Conservation (phyloP, 2,113 vertebrate genomes). For the Leptocoma aspasia region DNA sequence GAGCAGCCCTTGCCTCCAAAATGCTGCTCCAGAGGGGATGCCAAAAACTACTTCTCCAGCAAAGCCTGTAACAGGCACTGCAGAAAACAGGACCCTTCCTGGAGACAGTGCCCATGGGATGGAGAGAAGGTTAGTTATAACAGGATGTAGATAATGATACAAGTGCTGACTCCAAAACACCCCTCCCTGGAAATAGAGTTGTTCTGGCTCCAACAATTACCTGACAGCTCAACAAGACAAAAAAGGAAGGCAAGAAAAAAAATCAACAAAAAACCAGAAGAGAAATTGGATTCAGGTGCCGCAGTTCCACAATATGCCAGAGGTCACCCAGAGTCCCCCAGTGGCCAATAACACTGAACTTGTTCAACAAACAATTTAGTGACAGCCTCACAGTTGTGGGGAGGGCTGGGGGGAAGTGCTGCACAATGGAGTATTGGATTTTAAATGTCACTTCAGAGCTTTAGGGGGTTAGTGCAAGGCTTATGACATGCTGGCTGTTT, state of each 20-base stretch:
- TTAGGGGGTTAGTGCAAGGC: not conserved
- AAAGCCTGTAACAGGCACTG: not conserved
- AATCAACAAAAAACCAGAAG: not conserved
- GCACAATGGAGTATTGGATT: constrained; percentile 46
- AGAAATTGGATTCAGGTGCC: constrained; percentile 48
- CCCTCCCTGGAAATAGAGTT: not conserved
- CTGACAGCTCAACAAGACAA: constrained; percentile 29
- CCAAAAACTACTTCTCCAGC: not conserved
- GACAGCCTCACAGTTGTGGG: not conserved
- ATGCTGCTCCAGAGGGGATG: not conserved
- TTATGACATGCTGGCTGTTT: not conserved
- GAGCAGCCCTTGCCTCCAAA: not conserved
- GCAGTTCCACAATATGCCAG: constrained; percentile 36
- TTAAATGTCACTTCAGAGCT: constrained; percentile 57
- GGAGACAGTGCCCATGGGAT: not conserved
- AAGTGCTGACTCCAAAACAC: not conserved
- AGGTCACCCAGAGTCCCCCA: constrained; percentile 43
- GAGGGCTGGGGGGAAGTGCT: not conserved
- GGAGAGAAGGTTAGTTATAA: not conserved
- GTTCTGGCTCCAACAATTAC: constrained; percentile 16
- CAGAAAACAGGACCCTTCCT: not conserved
- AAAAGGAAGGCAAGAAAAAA: not conserved
- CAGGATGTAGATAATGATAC: not conserved
- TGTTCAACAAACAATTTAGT: constrained; percentile 62
- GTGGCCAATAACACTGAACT: constrained; percentile 56